Conservation (phyloP, 1,140 invertebrate genomes). For the Hestina assimilis region DNA sequence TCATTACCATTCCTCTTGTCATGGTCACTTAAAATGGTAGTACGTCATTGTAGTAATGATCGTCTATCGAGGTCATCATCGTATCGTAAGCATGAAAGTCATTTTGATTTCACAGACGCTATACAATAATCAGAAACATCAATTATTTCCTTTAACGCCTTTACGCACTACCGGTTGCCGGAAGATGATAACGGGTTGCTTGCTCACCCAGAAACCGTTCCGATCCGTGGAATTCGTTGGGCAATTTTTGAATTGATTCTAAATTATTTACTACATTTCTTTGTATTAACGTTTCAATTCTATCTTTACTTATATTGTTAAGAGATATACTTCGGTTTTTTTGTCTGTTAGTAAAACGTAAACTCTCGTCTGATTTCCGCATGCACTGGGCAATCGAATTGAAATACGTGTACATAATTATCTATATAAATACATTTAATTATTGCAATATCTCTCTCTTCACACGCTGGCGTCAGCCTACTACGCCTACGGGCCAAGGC, state of each 20-base stretch:
- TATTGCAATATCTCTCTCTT: no score
- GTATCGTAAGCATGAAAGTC: conserved; percentile 28
- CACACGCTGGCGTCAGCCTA: no score
- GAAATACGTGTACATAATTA: no score
- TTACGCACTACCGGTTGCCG: conserved; percentile 21
- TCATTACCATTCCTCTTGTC: conserved; percentile 32
- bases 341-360: no score
- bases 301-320: no score
- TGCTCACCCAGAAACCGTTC: conserved; percentile 12
- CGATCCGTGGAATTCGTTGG: conserved; percentile 1
- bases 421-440: no score
- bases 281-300: background rate
- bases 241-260: background rate
- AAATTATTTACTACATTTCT: background rate
- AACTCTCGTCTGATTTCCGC: no score
- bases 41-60: conserved; percentile 6
- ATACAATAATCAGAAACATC: conserved; percentile 47
- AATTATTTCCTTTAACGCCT: conserved; percentile 34
- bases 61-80: conserved; percentile 22
- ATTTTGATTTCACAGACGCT: conserved; percentile 49
- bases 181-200: conserved; percentile 8
- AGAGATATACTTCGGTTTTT: no score
- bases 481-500: no score
- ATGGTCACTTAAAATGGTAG: conserved; percentile 24
- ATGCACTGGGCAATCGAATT: no score